These are phyloP conservation scores for Lepas anatifera DNA, from an alignment of 2,888 invertebrate species.

Conservation along the genomic window DNA sequence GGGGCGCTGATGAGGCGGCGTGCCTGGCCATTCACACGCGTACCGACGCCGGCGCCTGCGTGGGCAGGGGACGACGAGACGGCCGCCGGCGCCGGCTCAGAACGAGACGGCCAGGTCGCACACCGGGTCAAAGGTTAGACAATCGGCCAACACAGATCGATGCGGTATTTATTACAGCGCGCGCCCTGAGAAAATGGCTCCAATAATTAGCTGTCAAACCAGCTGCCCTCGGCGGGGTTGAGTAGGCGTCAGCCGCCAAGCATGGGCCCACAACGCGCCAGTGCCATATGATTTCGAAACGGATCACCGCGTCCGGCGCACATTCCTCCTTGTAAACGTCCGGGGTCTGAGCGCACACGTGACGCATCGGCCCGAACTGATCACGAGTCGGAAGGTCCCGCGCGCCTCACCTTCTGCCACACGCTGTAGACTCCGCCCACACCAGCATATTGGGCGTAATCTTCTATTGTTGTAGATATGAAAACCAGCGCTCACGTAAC, in stretches of 20 bases:
- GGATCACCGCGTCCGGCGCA: neutral
- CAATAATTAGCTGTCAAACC: slow-evolving; percentile 7
- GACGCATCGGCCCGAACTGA: too few species aligned
- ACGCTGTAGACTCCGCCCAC: too few species aligned
- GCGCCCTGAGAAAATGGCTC: neutral
- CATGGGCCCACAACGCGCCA: too few species aligned
- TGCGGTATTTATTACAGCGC: neutral
- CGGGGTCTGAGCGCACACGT: too few species aligned
- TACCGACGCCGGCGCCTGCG: neutral
- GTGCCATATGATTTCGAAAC: slow-evolving; percentile 1
- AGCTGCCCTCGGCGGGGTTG: neutral
- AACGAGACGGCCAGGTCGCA: neutral
- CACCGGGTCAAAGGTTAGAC: neutral
- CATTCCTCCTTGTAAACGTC: too few species aligned
- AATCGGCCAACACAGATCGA: neutral
- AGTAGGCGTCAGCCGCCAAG: too few species aligned
- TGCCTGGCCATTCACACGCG: neutral
- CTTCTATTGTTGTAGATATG: too few species aligned
- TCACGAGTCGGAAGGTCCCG: too few species aligned
- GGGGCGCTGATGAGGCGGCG: neutral
- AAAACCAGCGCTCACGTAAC: too few species aligned
- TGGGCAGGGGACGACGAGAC: too few species aligned
- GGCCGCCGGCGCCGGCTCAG: neutral
- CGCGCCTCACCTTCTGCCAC: too few species aligned
- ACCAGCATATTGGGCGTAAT: too few species aligned